A percentile compares a stretch with the other conserved stretches of the same genome.
phyloP scores from a whole-genome alignment of 2,113 vertebrate genomes.

The Psittacula cyanocephala region DNA sequence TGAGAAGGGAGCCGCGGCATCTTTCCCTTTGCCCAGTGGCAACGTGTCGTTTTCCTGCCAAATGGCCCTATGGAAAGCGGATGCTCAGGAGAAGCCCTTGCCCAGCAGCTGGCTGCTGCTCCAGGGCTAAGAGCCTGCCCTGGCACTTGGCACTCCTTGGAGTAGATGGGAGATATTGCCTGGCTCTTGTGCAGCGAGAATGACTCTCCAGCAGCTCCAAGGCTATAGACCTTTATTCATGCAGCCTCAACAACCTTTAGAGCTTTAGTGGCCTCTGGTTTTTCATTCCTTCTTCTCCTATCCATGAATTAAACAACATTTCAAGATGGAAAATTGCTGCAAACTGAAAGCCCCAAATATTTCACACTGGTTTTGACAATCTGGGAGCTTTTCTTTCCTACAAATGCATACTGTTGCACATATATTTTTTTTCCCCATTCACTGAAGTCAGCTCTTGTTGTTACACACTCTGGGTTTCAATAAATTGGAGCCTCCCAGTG shows the following conservation, averaged over 20 bases:
- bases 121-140: neutral
- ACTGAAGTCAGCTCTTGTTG: neutral
- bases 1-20: neutral
- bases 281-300: neutral
- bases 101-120: neutral
- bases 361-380: neutral
- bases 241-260: neutral
- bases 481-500: neutral
- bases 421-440: neutral
- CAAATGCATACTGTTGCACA: neutral
- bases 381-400: neutral
- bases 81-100: neutral
- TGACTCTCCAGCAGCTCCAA: neutral
- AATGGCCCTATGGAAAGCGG: neutral
- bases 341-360: neutral
- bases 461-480: neutral
- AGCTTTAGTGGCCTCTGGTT: neutral
- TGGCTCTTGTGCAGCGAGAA: neutral
- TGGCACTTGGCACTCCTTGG: accelerated
- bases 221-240: neutral
- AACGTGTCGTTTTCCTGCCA: neutral
- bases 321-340: neutral
- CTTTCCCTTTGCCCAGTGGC: neutral
- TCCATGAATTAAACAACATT: neutral
- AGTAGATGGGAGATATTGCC: neutral